A percentile compares a stretch with the other conserved stretches of the same genome.
Conservation (phyloP, 2,888 invertebrate genomes). For the Smittia aterrima region DNA sequence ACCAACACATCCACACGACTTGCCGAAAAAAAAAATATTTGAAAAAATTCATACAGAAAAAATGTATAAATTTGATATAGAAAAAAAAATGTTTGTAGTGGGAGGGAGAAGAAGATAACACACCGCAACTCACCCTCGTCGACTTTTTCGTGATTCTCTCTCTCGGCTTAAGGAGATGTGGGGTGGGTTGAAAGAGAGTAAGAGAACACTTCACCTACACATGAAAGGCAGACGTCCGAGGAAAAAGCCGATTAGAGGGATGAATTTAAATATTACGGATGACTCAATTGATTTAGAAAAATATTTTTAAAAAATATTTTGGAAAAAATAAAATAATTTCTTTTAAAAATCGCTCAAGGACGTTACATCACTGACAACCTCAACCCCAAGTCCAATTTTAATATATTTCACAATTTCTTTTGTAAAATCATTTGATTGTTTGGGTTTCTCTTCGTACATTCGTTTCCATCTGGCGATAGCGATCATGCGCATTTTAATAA, state of each 20-base stretch:
- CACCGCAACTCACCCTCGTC: conserved; percentile 23
- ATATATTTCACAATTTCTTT: conserved; percentile 5
- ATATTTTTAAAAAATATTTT: not conserved
- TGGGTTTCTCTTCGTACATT: conserved; percentile 22
- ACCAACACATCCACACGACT: conserved; percentile 32
- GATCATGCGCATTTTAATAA: conserved; percentile 11
- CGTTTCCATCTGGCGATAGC: not conserved
- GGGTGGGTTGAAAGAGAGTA: conserved; percentile 2
- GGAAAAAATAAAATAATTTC: too few relatives aligned
- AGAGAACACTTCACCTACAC: conserved; percentile 2
- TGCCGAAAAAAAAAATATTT: conserved; percentile 26
- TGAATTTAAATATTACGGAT: not conserved
- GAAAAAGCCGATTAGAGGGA: conserved; percentile 16
- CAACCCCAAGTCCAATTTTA: not conserved
- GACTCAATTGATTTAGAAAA: not conserved
- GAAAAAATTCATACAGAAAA: conserved; percentile 36
- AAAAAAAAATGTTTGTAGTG: conserved; percentile 39
- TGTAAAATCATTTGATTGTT: conserved; percentile 33
- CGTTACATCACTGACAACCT: not conserved
- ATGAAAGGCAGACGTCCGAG: conserved; percentile 27
- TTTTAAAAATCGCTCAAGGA: too few relatives aligned
- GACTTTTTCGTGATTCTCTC: not conserved
- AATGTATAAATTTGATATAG: conserved; percentile 40
- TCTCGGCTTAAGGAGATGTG: not conserved
- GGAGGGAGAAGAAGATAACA: not conserved